Base-by-base conservation (phyloP, 1,140 invertebrate genomes). In the Cecropterus lyciades region DNA sequence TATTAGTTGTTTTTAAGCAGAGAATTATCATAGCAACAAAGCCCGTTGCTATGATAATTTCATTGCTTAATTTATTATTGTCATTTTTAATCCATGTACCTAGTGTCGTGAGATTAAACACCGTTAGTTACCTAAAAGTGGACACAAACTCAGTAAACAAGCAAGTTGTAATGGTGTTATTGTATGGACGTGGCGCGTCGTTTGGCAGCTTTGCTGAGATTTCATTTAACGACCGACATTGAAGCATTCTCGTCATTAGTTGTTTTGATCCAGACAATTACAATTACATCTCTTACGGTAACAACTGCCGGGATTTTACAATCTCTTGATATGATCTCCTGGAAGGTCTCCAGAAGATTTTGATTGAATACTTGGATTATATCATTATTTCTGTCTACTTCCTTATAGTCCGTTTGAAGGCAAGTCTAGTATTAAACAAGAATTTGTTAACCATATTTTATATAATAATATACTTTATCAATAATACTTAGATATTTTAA, bases 151-250 rank as follows among this genome's bases (percentile, higher is more conserved):
- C 27, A 17, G n/a, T n/a, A 55, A 17, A 55, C 15, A 55, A 49
- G 20, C 48, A 27, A 20, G 13, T 16, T 40, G 30, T 40, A 40
- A 42, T 55, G 11, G 33, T 17, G 52, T 37, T 55, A 55, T 55
- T 42, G 33, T 55, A 42, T 4, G 37, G 6, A 17, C 20, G 48
- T 42, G 16, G 52, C 10, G 13, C 53, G 6, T 56, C n/a, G 37
- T 43, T 55, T 55, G 52, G 52, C 52, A 55, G 30, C 52, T 40
- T 42, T 16, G 15, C 16, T 8, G 33, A 43, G 9, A 56, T 56
- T 56, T 40, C 16, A 42, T 40, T 20, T 20, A 56, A 56, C 27
- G 20, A 14, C 13, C 27, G 24, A 52, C 49, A 33, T 30, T 52
- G 11, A 4, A 52, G 11, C 24, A 30, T 52, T 52, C 11, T 10